These are phyloP conservation scores for Parnassius mnemosyne DNA, from an alignment of 2,888 invertebrate genomes.

Conservation along the genomic window DNA sequence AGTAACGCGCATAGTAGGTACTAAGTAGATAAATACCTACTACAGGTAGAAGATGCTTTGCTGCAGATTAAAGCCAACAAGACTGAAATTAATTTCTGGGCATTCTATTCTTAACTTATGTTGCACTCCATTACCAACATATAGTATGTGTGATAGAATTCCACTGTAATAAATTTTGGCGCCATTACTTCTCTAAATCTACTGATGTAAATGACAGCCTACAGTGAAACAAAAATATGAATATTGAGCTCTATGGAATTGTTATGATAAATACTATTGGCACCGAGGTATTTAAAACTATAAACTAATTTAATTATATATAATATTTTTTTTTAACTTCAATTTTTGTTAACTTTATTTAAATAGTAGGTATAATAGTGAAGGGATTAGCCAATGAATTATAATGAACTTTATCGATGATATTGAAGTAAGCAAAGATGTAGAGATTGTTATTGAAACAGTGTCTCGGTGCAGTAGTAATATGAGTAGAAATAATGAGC, in stretches of 20 bases:
- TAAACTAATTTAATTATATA: too few relatives aligned
- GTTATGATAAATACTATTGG: conserved; percentile 37
- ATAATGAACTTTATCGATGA: not conserved
- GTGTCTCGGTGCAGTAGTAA: conserved; percentile 34
- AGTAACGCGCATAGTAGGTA: conserved; percentile 7
- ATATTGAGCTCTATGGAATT: conserved; percentile 59
- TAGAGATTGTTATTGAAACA: conserved; percentile 14
- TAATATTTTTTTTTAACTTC: not conserved
- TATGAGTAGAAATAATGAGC: conserved; percentile 63
- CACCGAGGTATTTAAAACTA: conserved; percentile 23
- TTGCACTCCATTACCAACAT: conserved; percentile 19
- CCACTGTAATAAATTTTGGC: conserved; percentile 1
- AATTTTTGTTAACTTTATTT: too few relatives aligned
- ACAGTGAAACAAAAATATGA: conserved; percentile 73
- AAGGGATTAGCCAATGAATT: not conserved
- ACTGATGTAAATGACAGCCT: conserved; percentile 72
- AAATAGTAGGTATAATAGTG: too few relatives aligned
- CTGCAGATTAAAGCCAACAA: conserved; percentile 10
- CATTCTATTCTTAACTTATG: conserved; percentile 1
- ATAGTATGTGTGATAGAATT: conserved; percentile 12
- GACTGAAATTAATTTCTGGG: not conserved
- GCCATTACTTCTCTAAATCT: conserved; percentile 8
- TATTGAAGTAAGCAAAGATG: too few relatives aligned
- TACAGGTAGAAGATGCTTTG: conserved; percentile 17
- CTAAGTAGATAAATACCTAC: not conserved